Percentiles rank a stretch among this genome's conserved stretches.
Evolutionary conservation across 2,113 vertebrate species (phyloP).

Genomic region (Psittacara wagleri): DNA sequence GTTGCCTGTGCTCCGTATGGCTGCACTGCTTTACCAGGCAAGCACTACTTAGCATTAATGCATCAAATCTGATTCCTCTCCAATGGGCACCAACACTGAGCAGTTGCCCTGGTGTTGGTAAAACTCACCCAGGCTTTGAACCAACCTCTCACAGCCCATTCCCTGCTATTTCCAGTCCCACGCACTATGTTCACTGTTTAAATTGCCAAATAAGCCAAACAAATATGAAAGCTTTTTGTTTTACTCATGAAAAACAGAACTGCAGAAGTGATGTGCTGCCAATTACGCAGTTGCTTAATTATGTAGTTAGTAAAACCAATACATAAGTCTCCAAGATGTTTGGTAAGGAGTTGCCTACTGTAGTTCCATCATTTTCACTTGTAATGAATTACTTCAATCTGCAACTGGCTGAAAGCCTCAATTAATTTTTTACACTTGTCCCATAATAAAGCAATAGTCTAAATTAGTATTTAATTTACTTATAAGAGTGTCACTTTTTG

Average conservation of each 20-base stretch:
- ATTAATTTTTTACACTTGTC: slow-evolving; percentile 61
- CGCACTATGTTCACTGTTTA: not conserved
- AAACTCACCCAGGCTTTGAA: not conserved
- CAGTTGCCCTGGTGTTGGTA: not conserved
- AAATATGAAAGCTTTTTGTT: slow-evolving; percentile 37
- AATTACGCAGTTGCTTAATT: slow-evolving; percentile 72
- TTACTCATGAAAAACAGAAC: slow-evolving; percentile 24
- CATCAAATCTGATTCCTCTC: not conserved
- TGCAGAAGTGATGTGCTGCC: slow-evolving; percentile 62
- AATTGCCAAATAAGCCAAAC: slow-evolving; percentile 30
- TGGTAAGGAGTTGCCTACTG: slow-evolving; percentile 24
- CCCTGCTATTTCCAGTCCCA: not conserved
- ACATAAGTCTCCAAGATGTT: slow-evolving; percentile 54
- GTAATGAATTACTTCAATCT: slow-evolving; percentile 53
- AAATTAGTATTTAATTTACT: slow-evolving; percentile 65
- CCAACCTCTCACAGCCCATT: not conserved
- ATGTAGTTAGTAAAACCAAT: slow-evolving; percentile 62
- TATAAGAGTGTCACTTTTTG: slow-evolving; percentile 26
- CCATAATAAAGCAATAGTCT: slow-evolving; percentile 51
- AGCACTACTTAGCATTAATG: not conserved
- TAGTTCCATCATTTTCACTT: slow-evolving; percentile 60
- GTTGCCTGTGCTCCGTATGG: not conserved
- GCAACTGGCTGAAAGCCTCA: slow-evolving; percentile 50
- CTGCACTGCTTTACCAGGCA: not conserved
- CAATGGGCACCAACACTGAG: not conserved